phyloP scores from a whole-genome alignment of 2,888 invertebrate species.

The Neoscelio sp. region DNA sequence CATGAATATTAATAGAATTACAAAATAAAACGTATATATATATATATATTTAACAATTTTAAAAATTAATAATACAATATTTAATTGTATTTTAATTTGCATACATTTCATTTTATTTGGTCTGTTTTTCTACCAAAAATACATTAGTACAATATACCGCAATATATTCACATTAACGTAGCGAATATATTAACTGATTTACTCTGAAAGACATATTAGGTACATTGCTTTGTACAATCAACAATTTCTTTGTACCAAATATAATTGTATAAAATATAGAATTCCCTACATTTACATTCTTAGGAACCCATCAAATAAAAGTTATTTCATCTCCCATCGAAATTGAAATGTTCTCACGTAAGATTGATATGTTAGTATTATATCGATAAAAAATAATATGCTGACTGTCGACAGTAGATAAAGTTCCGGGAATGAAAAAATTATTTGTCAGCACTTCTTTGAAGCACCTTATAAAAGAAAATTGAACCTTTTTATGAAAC shows the following conservation, averaged over 20 bases:
- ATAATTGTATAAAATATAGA: not conserved
- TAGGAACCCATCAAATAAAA: conserved; percentile 28
- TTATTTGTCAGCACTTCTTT: conserved; percentile 43
- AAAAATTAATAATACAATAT: too few relatives aligned
- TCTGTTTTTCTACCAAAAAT: not conserved
- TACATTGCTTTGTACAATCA: conserved; percentile 15
- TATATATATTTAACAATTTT: too few relatives aligned
- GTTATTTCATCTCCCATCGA: not conserved
- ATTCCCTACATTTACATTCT: not conserved
- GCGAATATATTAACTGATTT: not conserved
- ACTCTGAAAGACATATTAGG: not conserved
- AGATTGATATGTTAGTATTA: conserved; percentile 13
- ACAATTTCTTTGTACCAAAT: not conserved
- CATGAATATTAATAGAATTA: too few relatives aligned
- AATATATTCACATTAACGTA: not conserved
- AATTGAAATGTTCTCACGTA: conserved; percentile 28
- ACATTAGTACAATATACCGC: not conserved
- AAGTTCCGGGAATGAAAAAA: conserved; percentile 37
- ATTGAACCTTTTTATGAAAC: conserved; percentile 36
- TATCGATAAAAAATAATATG: conserved; percentile 37
- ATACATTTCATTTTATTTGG: too few relatives aligned
- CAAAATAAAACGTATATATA: too few relatives aligned
- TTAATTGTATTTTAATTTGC: too few relatives aligned
- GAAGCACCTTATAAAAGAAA: conserved; percentile 51
- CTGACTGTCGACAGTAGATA: conserved; percentile 40